These are phyloP conservation scores for Thomomys bottae DNA, from an alignment of 2,113 vertebrate species.

Conservation along the genomic window DNA sequence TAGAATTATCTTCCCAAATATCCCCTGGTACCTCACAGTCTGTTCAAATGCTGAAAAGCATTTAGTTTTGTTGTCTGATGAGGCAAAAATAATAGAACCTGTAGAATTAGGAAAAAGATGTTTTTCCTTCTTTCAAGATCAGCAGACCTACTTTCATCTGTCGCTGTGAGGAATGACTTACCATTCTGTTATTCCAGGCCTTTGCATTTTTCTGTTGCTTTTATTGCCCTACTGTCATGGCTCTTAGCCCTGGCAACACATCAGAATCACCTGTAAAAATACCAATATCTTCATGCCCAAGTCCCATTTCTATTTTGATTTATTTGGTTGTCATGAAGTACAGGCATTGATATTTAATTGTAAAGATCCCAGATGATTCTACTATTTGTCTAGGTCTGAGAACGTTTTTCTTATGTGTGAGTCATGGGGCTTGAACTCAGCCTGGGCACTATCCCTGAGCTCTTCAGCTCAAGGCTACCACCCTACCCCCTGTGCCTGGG, in stretches of 20 bases:
- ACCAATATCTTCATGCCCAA: no score
- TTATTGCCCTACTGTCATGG: background rate
- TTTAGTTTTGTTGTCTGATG: background rate
- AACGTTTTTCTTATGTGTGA: no score
- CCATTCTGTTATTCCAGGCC: conserved; percentile 3
- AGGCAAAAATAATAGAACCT: background rate
- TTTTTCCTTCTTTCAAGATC: background rate
- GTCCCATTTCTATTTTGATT: background rate
- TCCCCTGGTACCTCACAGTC: no score
- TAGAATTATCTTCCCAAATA: background rate
- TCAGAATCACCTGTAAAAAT: background rate
- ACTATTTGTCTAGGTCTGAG: background rate
- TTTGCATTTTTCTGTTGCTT: background rate
- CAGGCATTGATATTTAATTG: background rate
- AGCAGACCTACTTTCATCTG: background rate
- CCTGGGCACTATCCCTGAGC: no score
- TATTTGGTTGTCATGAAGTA: background rate
- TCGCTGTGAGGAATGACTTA: background rate
- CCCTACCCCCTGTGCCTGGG: no score
- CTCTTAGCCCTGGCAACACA: background rate
- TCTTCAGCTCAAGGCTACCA: no score
- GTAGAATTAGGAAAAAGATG: conserved; percentile 30
- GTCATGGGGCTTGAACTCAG: no score
- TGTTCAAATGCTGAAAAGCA: background rate
- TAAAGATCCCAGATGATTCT: background rate